phyloP scores from a whole-genome alignment of 2,888 invertebrate species.

The Nasonia oneida region DNA sequence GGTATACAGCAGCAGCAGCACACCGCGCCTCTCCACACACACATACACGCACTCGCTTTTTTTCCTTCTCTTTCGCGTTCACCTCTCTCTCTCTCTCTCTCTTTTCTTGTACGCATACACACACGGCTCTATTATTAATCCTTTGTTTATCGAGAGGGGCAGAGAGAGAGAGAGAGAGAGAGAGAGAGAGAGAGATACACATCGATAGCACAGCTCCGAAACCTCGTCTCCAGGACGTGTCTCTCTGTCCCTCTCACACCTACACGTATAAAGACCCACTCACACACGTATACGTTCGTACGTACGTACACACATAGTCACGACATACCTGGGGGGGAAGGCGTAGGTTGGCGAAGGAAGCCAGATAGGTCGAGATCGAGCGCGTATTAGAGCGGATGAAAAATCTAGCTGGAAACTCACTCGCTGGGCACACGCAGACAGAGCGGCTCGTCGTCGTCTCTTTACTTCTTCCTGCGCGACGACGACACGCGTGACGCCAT shows the following conservation, averaged over 20 bases:
- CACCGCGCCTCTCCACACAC: slow-evolving; percentile 1
- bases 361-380: slow-evolving; percentile 22
- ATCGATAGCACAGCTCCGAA: neutral
- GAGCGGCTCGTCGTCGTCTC: slow-evolving; percentile 48
- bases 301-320: neutral
- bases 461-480: slow-evolving; percentile 61
- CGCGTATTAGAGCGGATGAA: neutral
- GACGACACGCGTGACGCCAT: slow-evolving; percentile 65
- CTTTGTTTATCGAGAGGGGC: slow-evolving; percentile 38
- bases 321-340: slow-evolving; percentile 3
- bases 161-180: neutral
- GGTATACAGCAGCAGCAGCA: neutral
- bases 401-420: neutral
- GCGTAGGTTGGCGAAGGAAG: neutral
- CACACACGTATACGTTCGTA: neutral
- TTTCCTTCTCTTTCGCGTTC: neutral
- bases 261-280: neutral
- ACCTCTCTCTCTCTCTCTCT: neutral
- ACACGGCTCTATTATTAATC: slow-evolving; percentile 34
- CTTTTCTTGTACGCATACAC: neutral
- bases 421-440: neutral
- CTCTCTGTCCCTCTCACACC: slow-evolving; percentile 17
- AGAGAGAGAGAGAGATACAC: neutral
- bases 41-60: neutral
- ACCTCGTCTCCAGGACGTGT: slow-evolving; percentile 15